phyloP scores from a whole-genome alignment of 2,797 vertebrate species.

The Lepilemur ruficaudatus region DNA sequence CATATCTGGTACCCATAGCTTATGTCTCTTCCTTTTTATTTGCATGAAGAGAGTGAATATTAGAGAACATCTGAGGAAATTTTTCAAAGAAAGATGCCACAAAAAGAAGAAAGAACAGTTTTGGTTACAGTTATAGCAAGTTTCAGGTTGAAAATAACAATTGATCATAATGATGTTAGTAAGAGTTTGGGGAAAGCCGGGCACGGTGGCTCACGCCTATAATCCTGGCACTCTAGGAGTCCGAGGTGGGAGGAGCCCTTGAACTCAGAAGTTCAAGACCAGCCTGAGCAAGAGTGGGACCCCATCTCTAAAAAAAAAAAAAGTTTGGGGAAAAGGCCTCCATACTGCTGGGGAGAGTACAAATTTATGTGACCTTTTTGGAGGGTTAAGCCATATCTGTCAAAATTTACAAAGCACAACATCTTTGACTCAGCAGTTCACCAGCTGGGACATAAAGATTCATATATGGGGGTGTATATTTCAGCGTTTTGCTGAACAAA shows the following conservation, averaged over 20 bases:
- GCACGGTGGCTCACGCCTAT: no score
- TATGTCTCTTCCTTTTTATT: background rate
- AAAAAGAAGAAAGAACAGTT: background rate
- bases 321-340: background rate
- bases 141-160: background rate
- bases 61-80: background rate
- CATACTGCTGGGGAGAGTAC: background rate
- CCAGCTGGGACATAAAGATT: background rate
- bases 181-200: background rate
- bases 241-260: no score
- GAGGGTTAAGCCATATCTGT: background rate
- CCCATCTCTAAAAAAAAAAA: no score
- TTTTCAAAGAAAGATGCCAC: background rate
- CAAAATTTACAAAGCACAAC: background rate
- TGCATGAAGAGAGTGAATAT: background rate
- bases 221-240: no score
- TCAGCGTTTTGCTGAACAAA: background rate
- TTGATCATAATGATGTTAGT: background rate
- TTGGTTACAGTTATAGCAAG: background rate
- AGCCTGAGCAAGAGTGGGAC: no score
- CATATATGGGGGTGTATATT: accelerated
- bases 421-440: background rate
- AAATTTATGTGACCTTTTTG: background rate
- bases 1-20: background rate
- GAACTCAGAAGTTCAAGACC: no score